phyloP scores from a whole-genome alignment of 2,797 vertebrate genomes.

The Lepilemur septentrionalis region DNA sequence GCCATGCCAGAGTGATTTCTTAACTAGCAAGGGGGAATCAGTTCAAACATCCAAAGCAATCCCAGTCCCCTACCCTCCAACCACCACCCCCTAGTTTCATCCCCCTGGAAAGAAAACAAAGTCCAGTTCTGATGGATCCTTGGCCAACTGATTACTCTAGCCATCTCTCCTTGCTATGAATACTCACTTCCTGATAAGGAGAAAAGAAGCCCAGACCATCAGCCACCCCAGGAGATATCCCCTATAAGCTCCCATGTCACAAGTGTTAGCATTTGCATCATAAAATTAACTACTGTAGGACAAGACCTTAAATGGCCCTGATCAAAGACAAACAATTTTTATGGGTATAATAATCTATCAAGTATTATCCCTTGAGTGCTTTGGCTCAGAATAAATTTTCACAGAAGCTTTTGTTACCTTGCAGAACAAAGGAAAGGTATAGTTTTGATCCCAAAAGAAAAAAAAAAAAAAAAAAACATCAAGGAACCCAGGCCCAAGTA shows the following conservation, averaged over 20 bases:
- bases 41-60: constrained; percentile 55
- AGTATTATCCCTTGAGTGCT: constrained; percentile 15
- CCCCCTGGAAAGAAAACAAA: constrained; percentile 58
- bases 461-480: neutral
- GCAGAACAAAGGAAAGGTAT: constrained; percentile 41
- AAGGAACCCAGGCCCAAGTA: neutral
- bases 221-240: neutral
- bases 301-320: constrained; percentile 51
- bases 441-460: constrained; percentile 30
- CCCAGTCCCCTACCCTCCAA: neutral
- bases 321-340: constrained; percentile 55
- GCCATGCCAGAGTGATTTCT: constrained; percentile 63
- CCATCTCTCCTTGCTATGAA: neutral
- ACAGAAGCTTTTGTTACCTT: constrained; percentile 13
- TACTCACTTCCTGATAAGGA: neutral
- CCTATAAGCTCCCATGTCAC: neutral
- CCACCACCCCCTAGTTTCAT: neutral
- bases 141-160: neutral
- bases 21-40: constrained; percentile 57
- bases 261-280: constrained; percentile 28
- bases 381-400: constrained; percentile 52
- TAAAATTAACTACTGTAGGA: constrained; percentile 51
- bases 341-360: constrained; percentile 10
- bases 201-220: neutral
- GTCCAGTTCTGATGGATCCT: neutral